Percentiles rank a stretch among this genome's conserved stretches.
Conservation (phyloP, 2,888 invertebrate genomes). For the Laothoe populi region DNA sequence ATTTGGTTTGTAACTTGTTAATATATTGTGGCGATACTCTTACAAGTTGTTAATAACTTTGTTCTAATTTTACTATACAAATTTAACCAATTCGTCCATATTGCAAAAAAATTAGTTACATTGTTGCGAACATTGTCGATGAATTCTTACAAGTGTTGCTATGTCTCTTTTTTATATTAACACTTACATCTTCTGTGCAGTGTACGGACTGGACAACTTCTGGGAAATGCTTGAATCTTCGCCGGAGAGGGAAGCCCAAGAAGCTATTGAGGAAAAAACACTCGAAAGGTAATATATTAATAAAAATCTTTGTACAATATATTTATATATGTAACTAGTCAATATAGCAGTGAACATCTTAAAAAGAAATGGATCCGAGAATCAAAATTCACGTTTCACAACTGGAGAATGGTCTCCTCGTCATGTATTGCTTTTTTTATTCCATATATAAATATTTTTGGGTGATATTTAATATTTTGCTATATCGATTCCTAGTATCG, state of each 20-base stretch:
- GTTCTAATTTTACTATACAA: too few relatives aligned
- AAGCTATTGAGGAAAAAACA: conserved; percentile 65
- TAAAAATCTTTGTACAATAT: neutral
- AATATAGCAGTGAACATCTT: too few relatives aligned
- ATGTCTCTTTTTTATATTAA: neutral
- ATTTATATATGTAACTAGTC: neutral
- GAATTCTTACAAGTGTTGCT: neutral
- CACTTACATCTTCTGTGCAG: conserved; percentile 51
- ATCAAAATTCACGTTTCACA: too few relatives aligned
- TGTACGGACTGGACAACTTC: conserved; percentile 77
- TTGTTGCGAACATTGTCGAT: conserved; percentile 16
- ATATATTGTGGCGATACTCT: neutral
- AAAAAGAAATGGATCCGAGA: too few relatives aligned
- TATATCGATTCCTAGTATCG: too few relatives aligned
- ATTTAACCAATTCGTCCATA: too few relatives aligned
- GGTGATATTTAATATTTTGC: too few relatives aligned
- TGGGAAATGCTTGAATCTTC: conserved; percentile 74
- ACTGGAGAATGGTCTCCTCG: too few relatives aligned
- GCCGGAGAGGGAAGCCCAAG: conserved; percentile 69
- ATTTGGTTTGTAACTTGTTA: neutral
- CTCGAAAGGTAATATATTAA: conserved; percentile 67
- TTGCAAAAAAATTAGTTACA: too few relatives aligned
- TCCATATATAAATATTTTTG: too few relatives aligned
- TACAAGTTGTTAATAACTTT: too few relatives aligned
- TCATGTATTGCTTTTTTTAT: too few relatives aligned